phyloP scores from a whole-genome alignment of 2,888 invertebrate genomes.

The Embidobia sp. region DNA sequence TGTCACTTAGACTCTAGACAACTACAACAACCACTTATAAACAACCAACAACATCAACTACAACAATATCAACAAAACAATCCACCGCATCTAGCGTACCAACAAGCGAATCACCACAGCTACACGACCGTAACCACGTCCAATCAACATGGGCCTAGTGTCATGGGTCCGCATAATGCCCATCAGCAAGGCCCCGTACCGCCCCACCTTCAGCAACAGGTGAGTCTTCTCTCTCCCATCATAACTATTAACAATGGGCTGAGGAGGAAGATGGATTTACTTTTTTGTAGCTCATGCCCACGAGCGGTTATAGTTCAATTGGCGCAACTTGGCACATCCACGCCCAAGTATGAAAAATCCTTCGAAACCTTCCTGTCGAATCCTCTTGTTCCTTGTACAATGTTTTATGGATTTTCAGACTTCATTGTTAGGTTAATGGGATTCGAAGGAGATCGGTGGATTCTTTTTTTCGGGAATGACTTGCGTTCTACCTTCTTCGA shows the following conservation, averaged over 20 bases:
- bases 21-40: slow-evolving; percentile 78
- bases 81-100: slow-evolving; percentile 82
- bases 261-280: slow-evolving; percentile 60
- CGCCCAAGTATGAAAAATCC: no score
- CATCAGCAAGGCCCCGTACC: slow-evolving; percentile 80
- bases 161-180: slow-evolving; percentile 74
- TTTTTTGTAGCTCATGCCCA: no score
- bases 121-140: slow-evolving; percentile 81
- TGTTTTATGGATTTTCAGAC: no score
- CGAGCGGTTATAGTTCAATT: no score
- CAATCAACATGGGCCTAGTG: slow-evolving; percentile 79
- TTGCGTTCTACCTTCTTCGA: no score
- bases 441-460: no score
- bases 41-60: slow-evolving; percentile 79
- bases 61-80: slow-evolving; percentile 81
- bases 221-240: slow-evolving; percentile 75
- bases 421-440: no score
- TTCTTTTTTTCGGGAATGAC: no score
- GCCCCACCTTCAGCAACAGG: slow-evolving; percentile 81
- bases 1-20: slow-evolving; percentile 82
- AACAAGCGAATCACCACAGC: slow-evolving; percentile 82
- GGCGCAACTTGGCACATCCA: no score
- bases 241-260: slow-evolving; percentile 60
- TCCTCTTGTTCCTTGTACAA: no score
- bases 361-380: no score